phyloP scores from a whole-genome alignment of 2,797 vertebrate species.

The Cyclopterus lumpus region DNA sequence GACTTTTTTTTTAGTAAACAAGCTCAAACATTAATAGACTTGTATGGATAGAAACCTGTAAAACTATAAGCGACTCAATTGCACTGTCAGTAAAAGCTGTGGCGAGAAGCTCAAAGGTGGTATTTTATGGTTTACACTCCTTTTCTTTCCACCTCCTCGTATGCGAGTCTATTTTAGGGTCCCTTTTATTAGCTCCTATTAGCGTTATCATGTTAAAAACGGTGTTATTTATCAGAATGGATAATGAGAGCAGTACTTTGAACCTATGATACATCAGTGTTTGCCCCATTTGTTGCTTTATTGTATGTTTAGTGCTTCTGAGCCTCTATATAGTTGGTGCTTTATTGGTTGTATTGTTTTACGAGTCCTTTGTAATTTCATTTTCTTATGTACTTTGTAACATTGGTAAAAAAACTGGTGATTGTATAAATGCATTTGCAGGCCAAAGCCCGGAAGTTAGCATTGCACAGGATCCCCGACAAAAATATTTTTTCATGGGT shows the following conservation, averaged over 20 bases:
- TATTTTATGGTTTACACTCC: no score
- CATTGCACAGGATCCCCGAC: no score
- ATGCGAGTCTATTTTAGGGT: no score
- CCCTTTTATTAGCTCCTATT: background rate
- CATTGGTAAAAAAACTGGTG: background rate
- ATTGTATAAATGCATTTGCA: no score
- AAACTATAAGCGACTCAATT: background rate
- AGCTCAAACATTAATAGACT: background rate
- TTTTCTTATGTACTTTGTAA: conserved; percentile 2
- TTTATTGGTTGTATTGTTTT: conserved; percentile 7
- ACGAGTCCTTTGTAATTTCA: background rate
- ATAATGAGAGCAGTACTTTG: conserved; percentile 18
- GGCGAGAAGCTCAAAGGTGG: conserved; percentile 2
- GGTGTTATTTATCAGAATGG: conserved; percentile 11
- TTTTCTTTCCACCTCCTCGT: no score
- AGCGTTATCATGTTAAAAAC: background rate
- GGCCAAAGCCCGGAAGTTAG: no score
- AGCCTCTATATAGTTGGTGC: background rate
- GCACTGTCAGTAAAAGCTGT: background rate
- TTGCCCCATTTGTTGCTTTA: conserved; percentile 13
- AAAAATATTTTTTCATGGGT: no score
- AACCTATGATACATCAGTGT: background rate
- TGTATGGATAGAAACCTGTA: background rate
- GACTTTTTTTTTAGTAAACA: background rate
- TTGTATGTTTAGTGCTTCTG: background rate